phyloP scores from a whole-genome alignment of 2,888 invertebrate species.

The Leptinotarsa juncta region DNA sequence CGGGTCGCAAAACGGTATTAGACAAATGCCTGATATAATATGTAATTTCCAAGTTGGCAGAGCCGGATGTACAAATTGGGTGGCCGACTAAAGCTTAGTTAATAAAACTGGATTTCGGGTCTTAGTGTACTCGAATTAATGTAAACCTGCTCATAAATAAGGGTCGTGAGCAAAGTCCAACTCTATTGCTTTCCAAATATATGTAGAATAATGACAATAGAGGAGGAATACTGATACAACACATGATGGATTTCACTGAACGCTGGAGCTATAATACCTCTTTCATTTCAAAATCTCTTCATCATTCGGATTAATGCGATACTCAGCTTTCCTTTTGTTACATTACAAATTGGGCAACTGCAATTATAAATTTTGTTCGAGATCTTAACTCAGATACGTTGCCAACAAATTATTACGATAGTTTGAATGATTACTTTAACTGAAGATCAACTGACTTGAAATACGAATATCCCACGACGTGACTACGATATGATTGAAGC shows the following conservation, averaged over 20 bases:
- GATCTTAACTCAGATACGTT: slow-evolving; percentile 13
- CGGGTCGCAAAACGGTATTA: slow-evolving; percentile 27
- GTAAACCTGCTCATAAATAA: slow-evolving; percentile 1
- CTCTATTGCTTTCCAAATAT: not conserved
- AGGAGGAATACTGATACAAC: not conserved
- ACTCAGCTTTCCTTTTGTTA: slow-evolving; percentile 12
- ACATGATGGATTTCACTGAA: no score
- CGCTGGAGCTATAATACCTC: no score
- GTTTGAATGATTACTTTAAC: slow-evolving; percentile 6
- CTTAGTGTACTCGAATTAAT: slow-evolving; percentile 31
- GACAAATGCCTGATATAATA: slow-evolving; percentile 31
- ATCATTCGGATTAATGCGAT: not conserved
- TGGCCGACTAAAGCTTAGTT: slow-evolving; percentile 30
- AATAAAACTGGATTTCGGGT: slow-evolving; percentile 35
- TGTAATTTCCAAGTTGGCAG: slow-evolving; percentile 28
- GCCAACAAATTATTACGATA: slow-evolving; percentile 8
- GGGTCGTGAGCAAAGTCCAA: not conserved
- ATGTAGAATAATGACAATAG: not conserved
- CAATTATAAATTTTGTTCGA: slow-evolving; percentile 4
- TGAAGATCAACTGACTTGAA: slow-evolving; percentile 17
- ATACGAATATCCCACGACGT: slow-evolving; percentile 15
- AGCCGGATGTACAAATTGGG: slow-evolving; percentile 31
- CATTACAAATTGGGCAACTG: slow-evolving; percentile 7
- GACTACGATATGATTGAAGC: slow-evolving; percentile 20
- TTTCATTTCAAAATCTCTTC: not conserved